Base-by-base conservation (phyloP, 1,140 invertebrate genomes). In the Platyura marginata region DNA sequence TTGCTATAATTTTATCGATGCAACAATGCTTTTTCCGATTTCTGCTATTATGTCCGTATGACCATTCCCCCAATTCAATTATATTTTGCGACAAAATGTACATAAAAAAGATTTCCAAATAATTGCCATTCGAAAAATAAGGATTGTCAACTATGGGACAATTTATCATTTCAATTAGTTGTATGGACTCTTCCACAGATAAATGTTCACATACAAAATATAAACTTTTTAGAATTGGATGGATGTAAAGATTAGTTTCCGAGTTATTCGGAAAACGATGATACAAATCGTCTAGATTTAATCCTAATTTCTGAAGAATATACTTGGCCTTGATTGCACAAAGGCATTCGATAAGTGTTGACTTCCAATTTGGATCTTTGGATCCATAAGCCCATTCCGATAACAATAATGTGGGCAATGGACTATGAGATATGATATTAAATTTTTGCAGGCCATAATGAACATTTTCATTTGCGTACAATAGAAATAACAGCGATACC, bases 91-190 rank as follows among this genome's bases (percentile, higher is more conserved):
- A 50, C 18, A 60, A 35, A 57, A 55, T 59, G 19, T 55, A 47
- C 9, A 60, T 23, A 13, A 59, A 4, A 42, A 56, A 58, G 13
- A 59, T 52, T 47, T 60, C 57, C 36, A 60, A 35, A 39, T 52
- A 55, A 1, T 10, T 33, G 9, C 36, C 40, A 39, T 60, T 50
- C 36, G 53, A 59, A 19, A 50, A 50, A n/a, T 58, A 19, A 1
- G 47, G 48, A 6, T 55, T 51, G 1, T 44, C 23, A 6, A 19
- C 9, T 1, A 6, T 43, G 40, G 32, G 32, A 13, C 23, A 29
- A 19, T 15, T 20, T 13, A 33, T 38, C 4, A 13, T 25, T 2
- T 50, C 13, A 0, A 59, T 44, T 3, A 60, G 32, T 13, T 50
- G 48, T 1, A 51, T 54, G 19, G 47, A 48, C 21, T 60, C 49